Percentiles rank a stretch among this genome's conserved stretches.
Evolutionary conservation across 2,888 invertebrate genomes (phyloP).

Genomic region (Ectemnius cavifrons): DNA sequence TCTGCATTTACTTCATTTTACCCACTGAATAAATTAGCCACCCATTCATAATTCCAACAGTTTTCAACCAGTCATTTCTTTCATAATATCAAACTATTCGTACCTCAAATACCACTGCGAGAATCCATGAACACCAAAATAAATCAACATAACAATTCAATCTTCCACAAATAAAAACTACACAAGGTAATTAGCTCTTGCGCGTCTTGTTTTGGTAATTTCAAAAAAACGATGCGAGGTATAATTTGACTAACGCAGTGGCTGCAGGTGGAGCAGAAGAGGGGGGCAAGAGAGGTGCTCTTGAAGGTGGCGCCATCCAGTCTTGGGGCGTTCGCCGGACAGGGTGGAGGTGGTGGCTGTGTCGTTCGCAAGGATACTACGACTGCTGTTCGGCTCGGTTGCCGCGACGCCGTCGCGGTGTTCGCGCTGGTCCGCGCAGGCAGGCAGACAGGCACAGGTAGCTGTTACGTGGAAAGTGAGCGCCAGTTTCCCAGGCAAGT

Average conservation of each 20-base stretch:
- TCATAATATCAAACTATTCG: too few relatives aligned
- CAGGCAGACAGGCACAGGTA: constrained; percentile 24
- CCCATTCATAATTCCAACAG: too few relatives aligned
- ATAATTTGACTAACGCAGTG: constrained; percentile 34
- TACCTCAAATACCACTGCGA: too few relatives aligned
- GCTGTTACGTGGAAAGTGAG: constrained; percentile 41
- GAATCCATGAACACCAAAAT: too few relatives aligned
- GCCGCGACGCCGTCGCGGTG: constrained; percentile 52
- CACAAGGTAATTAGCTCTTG: too few relatives aligned
- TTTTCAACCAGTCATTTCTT: too few relatives aligned
- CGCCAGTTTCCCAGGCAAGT: constrained; percentile 47
- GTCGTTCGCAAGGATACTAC: constrained; percentile 54
- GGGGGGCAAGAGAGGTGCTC: constrained; percentile 36
- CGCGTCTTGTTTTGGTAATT: too few relatives aligned
- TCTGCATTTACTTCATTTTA: too few relatives aligned
- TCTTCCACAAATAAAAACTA: too few relatives aligned
- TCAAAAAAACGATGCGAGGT: too few relatives aligned
- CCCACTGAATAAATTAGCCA: too few relatives aligned
- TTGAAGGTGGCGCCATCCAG: constrained; percentile 67
- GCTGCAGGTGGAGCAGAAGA: constrained; percentile 44
- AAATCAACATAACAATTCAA: too few relatives aligned
- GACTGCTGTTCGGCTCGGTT: constrained; percentile 42
- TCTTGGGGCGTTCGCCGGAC: constrained; percentile 56
- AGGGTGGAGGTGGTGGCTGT: constrained; percentile 48
- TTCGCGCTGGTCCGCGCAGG: constrained; percentile 43